These are phyloP conservation scores for Nymphalis io DNA, from an alignment of 1,140 invertebrate genomes.

Conservation along the genomic window DNA sequence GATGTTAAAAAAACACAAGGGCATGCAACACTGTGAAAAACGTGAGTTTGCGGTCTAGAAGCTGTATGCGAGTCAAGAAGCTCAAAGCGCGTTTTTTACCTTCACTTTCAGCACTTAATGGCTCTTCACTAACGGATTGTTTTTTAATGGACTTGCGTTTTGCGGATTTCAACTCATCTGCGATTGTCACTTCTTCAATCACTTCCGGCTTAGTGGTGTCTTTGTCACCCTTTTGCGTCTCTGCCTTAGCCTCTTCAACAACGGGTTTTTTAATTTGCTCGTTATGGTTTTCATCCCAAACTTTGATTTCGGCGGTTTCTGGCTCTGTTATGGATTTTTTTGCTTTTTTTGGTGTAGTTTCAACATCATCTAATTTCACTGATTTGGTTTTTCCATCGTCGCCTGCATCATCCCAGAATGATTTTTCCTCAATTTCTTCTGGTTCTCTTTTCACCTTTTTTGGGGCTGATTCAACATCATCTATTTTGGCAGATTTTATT, in stretches of 20 bases:
- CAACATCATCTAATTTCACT: constrained; percentile 48
- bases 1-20: constrained; percentile 73
- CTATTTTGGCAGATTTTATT: too few species aligned
- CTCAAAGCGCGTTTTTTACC: constrained; percentile 74
- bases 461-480: too few species aligned
- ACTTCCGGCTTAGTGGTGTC: constrained; percentile 62
- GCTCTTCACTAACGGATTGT: constrained; percentile 65
- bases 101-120: constrained; percentile 76
- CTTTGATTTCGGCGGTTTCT: constrained; percentile 61
- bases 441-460: too few species aligned
- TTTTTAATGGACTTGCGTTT: constrained; percentile 77
- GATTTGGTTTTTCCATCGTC: constrained; percentile 48
- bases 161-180: constrained; percentile 76
- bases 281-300: constrained; percentile 68
- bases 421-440: constrained; percentile 54
- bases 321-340: constrained; percentile 56
- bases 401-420: constrained; percentile 66
- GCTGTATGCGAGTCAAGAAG: constrained; percentile 72
- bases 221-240: constrained; percentile 51
- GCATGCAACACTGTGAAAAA: constrained; percentile 70
- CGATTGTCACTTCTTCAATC: constrained; percentile 64
- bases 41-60: constrained; percentile 60
- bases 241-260: constrained; percentile 54
- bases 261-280: constrained; percentile 59
- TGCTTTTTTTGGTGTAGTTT: constrained; percentile 42